These are phyloP conservation scores for Perodicticus potto DNA, from an alignment of 2,797 vertebrate genomes.

Conservation along the genomic window DNA sequence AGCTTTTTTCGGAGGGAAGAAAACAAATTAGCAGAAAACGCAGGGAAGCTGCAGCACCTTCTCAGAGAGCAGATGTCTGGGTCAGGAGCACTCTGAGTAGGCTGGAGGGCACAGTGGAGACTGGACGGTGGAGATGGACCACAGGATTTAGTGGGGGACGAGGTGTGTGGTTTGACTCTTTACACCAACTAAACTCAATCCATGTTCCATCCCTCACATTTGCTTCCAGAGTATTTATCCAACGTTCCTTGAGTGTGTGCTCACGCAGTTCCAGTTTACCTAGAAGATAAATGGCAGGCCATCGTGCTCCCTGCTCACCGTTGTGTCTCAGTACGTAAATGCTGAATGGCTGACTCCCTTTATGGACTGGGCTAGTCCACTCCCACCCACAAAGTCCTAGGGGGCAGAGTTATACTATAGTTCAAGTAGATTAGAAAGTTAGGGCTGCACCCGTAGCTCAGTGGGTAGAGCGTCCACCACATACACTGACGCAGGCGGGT, in stretches of 20 bases:
- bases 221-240: neutral
- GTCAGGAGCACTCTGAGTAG: neutral
- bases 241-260: neutral
- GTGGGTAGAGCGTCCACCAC: too few relatives aligned
- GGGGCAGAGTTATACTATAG: neutral
- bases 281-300: neutral
- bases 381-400: neutral
- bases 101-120: neutral
- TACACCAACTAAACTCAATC: neutral
- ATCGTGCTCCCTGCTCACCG: neutral
- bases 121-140: neutral
- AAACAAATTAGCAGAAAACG: too few relatives aligned
- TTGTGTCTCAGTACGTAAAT: neutral
- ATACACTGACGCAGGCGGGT: too few relatives aligned
- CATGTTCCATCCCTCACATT: neutral
- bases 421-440: neutral
- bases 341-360: neutral
- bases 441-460: too few relatives aligned
- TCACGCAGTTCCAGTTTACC: neutral
- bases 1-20: neutral
- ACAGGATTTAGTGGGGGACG: neutral
- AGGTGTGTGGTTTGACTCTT: neutral
- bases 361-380: accelerated
- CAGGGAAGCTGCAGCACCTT: neutral
- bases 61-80: neutral